Evolutionary conservation across 92 coral and sea anemone species (phyloP), one percentile per base, ranked within the genome.

Genomic region (Umimayanthus chanpuru): DNA sequence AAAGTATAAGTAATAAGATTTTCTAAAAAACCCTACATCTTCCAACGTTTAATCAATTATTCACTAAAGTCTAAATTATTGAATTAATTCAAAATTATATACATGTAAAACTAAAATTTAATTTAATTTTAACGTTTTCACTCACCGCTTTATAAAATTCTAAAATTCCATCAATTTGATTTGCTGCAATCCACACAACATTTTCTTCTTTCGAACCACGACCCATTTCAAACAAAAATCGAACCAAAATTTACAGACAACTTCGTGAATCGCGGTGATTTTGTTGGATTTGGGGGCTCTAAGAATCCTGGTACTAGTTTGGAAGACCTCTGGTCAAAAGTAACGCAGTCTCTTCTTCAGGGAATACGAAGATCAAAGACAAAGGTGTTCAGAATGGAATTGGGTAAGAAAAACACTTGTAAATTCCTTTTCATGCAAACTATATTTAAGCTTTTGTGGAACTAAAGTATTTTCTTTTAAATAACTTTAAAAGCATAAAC

Each of bases 111-210:
- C n/a, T n/a, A n/a, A n/a, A n/a, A n/a, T n/a, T n/a, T n/a, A n/a
- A n/a, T 44, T 44, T 44, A 44, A 44, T 44, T 44, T 44, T 32
- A 32, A 53, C 20, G 58, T 15, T 16, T 12, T 67, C 38, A 68
- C 93, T 85, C 91, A 96, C 98, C 81, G 98, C 98, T 93, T 96
- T 96, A 26, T 93, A 36, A 79, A 95, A 96, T 77, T 93, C 96
- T 80, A 93, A 76, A 8, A 95, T 47, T 68, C 95, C 93, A 79
- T 96, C 94, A 25, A 96, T 96, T 70, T 94, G 96, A 84, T 92
- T 94, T 56, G 98, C 92, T 12, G 96, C 90, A 56, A 91, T 89
- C 92, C 94, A 92, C 74, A 90, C 88, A 47, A 88, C 38, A 9
- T 84, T 55, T 23, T 80, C 70, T 12, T 53, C 84, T 58, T 80